Evolutionary conservation across 2,888 invertebrate genomes (phyloP).

Genomic region (Drosophila ustulata): DNA sequence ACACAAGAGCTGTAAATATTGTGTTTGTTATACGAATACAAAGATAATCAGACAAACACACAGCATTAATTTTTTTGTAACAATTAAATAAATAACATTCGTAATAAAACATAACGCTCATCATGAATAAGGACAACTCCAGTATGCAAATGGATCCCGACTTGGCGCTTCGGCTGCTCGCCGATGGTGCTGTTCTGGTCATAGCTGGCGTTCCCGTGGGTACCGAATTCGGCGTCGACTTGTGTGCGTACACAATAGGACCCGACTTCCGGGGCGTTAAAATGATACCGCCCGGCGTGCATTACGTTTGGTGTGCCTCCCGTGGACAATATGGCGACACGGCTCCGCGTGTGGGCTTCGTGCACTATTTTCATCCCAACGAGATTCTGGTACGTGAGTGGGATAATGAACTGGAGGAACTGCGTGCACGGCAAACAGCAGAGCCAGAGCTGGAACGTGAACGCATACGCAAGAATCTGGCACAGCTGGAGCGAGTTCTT

Average conservation of each 20-base stretch:
- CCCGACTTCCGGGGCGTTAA: conserved; percentile 97
- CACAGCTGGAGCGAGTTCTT: conserved; percentile 87
- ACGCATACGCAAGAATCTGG: conserved; percentile 81
- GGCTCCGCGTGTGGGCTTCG: conserved; percentile 93
- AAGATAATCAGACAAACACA: neutral
- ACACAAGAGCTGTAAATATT: neutral
- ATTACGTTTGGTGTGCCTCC: conserved; percentile 93
- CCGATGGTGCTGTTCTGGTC: conserved; percentile 93
- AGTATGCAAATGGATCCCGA: conserved; percentile 89
- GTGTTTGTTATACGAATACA: neutral
- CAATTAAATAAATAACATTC: neutral
- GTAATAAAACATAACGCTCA: conserved; percentile 3
- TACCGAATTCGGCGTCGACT: conserved; percentile 97
- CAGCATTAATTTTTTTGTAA: neutral
- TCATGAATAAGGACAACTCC: conserved; percentile 74
- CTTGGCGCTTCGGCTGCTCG: conserved; percentile 90
- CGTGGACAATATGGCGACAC: conserved; percentile 87
- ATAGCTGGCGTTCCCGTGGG: conserved; percentile 94
- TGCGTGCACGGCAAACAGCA: conserved; percentile 84
- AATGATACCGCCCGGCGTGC: conserved; percentile 99
- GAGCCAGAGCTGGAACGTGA: conserved; percentile 85
- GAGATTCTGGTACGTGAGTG: conserved; percentile 96
- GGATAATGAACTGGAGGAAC: conserved; percentile 92
- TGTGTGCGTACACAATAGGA: conserved; percentile 95
- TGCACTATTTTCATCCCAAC: conserved; percentile 92